phyloP scores from a whole-genome alignment of 2,797 vertebrate genomes.

The Phyllotis vaccarum region DNA sequence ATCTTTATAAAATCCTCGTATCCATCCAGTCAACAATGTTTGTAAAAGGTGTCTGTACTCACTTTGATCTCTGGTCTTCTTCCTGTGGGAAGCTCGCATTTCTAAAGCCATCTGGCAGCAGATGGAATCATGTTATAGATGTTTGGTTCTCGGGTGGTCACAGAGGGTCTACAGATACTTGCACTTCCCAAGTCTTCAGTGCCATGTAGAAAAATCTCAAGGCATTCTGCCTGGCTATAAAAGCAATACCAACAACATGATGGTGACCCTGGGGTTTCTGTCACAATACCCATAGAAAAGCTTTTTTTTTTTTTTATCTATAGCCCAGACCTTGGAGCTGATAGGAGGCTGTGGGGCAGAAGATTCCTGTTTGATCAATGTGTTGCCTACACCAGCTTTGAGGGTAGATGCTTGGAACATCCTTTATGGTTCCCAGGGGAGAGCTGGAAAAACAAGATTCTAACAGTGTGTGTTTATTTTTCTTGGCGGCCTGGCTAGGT shows the following conservation, averaged over 20 bases:
- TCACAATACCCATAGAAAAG: neutral
- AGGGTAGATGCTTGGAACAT: fast-evolving
- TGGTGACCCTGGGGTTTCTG: neutral
- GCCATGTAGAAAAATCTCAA: neutral
- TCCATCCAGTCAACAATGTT: neutral
- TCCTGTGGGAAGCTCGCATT: neutral
- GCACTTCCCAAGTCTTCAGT: fast-evolving
- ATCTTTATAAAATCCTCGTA: fast-evolving
- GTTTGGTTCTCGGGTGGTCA: too few relatives aligned
- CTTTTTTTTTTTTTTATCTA: neutral
- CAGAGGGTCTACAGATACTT: too few relatives aligned
- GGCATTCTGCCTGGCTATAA: too few relatives aligned
- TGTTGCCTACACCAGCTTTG: fast-evolving
- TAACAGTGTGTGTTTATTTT: neutral
- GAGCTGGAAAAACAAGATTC: neutral
- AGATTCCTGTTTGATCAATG: fast-evolving
- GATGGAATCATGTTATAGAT: neutral
- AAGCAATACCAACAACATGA: fast-evolving
- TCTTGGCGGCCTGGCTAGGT: neutral
- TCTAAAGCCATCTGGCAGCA: neutral
- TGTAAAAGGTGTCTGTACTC: too few relatives aligned
- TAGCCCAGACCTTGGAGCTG: neutral
- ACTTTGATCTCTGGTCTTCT: neutral
- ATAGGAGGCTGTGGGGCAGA: fast-evolving
- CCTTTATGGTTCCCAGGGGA: neutral